These are phyloP conservation scores for Acrobasis consociella DNA, from an alignment of 2,888 invertebrate genomes.

Conservation along the genomic window DNA sequence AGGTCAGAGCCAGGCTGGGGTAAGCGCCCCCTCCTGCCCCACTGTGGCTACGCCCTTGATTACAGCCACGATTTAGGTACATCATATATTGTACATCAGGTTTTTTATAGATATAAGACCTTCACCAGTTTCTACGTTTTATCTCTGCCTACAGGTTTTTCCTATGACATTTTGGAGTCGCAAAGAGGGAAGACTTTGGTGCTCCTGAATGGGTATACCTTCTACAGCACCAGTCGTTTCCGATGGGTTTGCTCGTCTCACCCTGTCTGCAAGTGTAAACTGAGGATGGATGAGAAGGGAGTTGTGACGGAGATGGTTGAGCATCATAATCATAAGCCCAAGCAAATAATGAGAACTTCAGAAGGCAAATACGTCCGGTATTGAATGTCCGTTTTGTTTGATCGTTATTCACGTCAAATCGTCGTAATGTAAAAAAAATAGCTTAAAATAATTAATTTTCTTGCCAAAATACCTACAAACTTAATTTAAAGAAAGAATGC, in stretches of 20 bases:
- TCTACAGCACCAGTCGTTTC: conserved; percentile 24
- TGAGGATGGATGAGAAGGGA: conserved; percentile 26
- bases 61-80: no score
- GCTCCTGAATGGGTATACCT: conserved; percentile 40
- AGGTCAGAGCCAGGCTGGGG: no score
- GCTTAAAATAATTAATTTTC: background rate
- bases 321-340: conserved; percentile 32
- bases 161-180: conserved; percentile 38
- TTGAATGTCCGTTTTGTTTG: background rate
- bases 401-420: background rate
- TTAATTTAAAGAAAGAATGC: no score
- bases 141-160: conserved; percentile 28
- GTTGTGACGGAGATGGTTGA: conserved; percentile 25
- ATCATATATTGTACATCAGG: no score
- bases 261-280: conserved; percentile 34
- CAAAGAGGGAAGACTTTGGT: conserved; percentile 39
- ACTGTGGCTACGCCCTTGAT: no score
- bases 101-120: no score
- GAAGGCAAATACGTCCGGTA: conserved; percentile 13
- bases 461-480: background rate
- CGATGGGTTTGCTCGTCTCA: conserved; percentile 39
- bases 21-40: no score
- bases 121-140: background rate
- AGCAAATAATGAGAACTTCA: conserved; percentile 1
- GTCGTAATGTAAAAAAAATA: background rate